These are phyloP conservation scores for Tigriopus japonicus DNA, from an alignment of 1,140 invertebrate species.

Conservation along the genomic window DNA sequence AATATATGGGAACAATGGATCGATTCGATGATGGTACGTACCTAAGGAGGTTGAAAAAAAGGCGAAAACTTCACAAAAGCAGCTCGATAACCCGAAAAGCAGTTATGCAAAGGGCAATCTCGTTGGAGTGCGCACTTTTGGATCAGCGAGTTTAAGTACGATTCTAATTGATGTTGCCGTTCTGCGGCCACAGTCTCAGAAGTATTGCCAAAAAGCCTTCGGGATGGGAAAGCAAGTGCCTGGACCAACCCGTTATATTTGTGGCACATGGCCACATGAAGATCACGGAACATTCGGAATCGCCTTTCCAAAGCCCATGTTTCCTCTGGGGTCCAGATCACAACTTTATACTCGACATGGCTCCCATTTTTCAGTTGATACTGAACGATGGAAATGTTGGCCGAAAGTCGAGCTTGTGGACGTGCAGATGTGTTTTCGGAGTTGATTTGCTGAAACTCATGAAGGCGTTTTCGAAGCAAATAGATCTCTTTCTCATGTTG, in stretches of 20 bases:
- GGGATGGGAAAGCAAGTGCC: background rate
- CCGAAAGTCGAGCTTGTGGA: background rate
- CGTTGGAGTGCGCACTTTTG: too few relatives aligned
- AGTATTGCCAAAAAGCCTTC: background rate
- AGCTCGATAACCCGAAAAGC: too few relatives aligned
- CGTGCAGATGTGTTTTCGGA: background rate
- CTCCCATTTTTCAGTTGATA: too few relatives aligned
- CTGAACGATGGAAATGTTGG: too few relatives aligned
- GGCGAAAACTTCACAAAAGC: too few relatives aligned
- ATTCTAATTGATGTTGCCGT: background rate
- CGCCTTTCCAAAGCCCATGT: background rate
- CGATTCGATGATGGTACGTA: too few relatives aligned
- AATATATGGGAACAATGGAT: too few relatives aligned
- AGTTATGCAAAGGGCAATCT: too few relatives aligned
- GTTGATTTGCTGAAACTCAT: background rate
- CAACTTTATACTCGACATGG: background rate
- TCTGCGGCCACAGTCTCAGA: background rate
- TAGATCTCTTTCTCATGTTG: constrained; percentile 3
- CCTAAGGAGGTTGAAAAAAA: too few relatives aligned
- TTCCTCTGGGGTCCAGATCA: background rate
- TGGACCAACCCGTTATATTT: background rate
- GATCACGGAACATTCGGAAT: background rate
- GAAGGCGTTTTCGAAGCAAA: background rate
- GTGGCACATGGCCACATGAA: background rate
- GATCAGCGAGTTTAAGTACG: background rate